Base-by-base conservation (phyloP, 2,113 vertebrate genomes). In the Cromileptes altivelis region DNA sequence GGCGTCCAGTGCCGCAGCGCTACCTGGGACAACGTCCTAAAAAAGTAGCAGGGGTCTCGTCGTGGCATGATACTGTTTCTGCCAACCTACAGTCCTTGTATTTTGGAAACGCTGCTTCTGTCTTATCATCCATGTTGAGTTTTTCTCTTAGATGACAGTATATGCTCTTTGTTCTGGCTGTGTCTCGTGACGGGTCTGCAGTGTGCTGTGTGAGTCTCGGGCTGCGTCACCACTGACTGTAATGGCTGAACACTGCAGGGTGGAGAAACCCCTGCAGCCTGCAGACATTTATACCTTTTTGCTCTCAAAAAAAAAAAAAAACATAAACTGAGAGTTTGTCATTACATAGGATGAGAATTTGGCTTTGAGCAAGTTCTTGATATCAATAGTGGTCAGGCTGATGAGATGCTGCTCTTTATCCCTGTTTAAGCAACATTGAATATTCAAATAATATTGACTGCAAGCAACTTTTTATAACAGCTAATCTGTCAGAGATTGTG, bases 201-300 rank as follows among this genome's bases (percentile, higher is more conserved):
- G 93, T 92, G 85, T 91, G 81, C 85, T 83, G 85, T 86, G 67
- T 87, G 90, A 91, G 84, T 90, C 83, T 88, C 7, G 19, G 87
- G 81, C 91, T 94, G 91, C 92, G 91, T 93, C 94, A 93, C 86
- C 80, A 65, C 88, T 84, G 77, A 86, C 86, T 92, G 75, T 92
- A 84, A 89, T 84, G 91, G 82, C 88, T 85, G 72, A 86, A 90
- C 87, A 84, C 83, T 87, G 92, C 94, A 90, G 89, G 85, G 60
- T 78, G 57, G 79, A 85, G 88, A 88, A 90, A 85, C 52, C 64
- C 71, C 79, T 88, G 86, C 89, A 91, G 80, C 60, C 62, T 81
- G 69, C 72, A 81, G 63, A 81, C 50, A 81, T 84, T 86, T 72
- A 60, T 56, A 72, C n/a, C 21, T 65, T 65, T 75, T 76, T 69